Conservation (phyloP, 2,888 invertebrate genomes). For the Adineta ricciae region DNA sequence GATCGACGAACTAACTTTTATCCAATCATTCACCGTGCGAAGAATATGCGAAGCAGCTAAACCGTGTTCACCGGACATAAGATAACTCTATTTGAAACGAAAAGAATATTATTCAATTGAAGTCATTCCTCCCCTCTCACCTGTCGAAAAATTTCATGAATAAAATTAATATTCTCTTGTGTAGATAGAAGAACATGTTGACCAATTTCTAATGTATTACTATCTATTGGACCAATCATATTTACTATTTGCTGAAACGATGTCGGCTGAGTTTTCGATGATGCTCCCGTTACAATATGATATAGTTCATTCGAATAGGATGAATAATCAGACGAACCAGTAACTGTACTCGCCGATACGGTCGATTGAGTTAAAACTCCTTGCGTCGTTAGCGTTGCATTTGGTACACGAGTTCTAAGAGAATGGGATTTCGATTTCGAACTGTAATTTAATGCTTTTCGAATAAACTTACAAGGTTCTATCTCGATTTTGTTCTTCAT, state of each 20-base stretch:
- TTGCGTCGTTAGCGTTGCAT: background rate
- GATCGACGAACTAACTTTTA: background rate
- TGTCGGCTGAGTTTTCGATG: background rate
- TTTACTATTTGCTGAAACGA: background rate
- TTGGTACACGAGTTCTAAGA: background rate
- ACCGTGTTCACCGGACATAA: slow-evolving; percentile 13
- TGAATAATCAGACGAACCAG: slow-evolving; percentile 31
- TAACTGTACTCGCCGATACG: background rate
- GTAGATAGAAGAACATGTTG: slow-evolving; percentile 75
- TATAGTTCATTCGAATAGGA: slow-evolving; percentile 36
- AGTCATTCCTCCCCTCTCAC: slow-evolving; percentile 37
- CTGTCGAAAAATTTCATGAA: slow-evolving; percentile 84
- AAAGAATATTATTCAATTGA: background rate
- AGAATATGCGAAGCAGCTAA: background rate
- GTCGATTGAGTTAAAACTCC: background rate
- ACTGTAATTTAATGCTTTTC: background rate
- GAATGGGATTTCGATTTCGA: background rate
- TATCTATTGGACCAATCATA: background rate
- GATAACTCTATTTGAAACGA: background rate
- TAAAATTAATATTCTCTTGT: slow-evolving; percentile 81
- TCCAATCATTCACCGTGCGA: slow-evolving; percentile 13
- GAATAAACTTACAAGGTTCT: background rate
- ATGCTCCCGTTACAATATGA: background rate
- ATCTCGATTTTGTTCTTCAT: background rate
- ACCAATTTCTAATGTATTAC: slow-evolving; percentile 56